Evolutionary conservation across 1,140 invertebrate genomes (phyloP).

Genomic region (Manduca sexta): DNA sequence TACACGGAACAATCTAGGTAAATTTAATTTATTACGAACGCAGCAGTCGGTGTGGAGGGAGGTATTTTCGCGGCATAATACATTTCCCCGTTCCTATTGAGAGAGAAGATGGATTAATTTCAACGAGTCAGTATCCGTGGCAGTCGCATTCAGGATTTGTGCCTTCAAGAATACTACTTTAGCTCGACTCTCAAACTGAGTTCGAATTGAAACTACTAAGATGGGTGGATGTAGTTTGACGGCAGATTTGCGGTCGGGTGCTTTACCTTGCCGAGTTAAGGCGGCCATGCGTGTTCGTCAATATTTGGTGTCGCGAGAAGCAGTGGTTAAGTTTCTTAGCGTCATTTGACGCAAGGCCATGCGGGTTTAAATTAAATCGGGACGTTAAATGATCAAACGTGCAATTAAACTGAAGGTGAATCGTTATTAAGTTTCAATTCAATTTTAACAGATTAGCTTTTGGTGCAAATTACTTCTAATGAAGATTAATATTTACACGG

Average conservation of each 20-base stretch:
- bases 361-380: no score
- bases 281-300: no score
- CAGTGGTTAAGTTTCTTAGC: not conserved
- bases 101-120: constrained; percentile 64
- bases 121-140: constrained; percentile 54
- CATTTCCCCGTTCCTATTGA: constrained; percentile 51
- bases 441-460: no score
- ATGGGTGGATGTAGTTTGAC: constrained; percentile 47
- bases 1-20: not conserved
- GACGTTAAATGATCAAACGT: no score
- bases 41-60: not conserved
- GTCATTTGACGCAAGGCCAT: no score
- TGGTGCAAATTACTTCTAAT: no score
- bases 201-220: constrained; percentile 61
- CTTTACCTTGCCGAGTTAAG: not conserved
- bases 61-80: constrained; percentile 38
- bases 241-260: constrained; percentile 41
- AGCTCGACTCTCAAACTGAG: constrained; percentile 35
- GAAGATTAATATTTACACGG: no score
- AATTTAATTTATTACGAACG: constrained; percentile 7
- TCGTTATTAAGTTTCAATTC: no score
- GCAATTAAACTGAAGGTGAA: no score
- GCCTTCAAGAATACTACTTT: constrained; percentile 53
- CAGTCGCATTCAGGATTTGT: constrained; percentile 45
- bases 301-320: not conserved